Evolutionary conservation across 92 coral and sea anemone genomes (phyloP).

Genomic region (Epizoanthus scotinus): DNA sequence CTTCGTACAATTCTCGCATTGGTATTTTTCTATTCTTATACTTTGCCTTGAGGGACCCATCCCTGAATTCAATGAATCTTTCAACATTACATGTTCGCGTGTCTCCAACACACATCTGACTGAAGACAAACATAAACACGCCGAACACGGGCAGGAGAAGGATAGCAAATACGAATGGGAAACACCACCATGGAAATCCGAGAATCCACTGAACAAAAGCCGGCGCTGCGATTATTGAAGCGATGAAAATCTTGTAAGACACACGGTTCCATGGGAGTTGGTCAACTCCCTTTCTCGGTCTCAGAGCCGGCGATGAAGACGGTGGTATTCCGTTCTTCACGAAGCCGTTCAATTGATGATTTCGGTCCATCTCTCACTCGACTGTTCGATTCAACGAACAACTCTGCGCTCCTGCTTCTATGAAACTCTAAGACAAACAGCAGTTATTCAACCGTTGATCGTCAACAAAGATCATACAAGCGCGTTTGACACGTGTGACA

Average conservation of each 20-base stretch:
- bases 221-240: slow-evolving; percentile 70
- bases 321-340: slow-evolving; percentile 51
- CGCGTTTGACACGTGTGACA: slow-evolving; percentile 39
- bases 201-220: slow-evolving; percentile 76
- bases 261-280: slow-evolving; percentile 90
- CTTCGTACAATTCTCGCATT: slow-evolving; percentile 81
- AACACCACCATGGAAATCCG: slow-evolving; percentile 92
- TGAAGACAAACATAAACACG: slow-evolving; percentile 72
- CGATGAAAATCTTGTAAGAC: slow-evolving; percentile 75
- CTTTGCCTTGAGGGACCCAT: slow-evolving; percentile 64
- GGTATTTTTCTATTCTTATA: slow-evolving; percentile 82
- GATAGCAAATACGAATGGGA: slow-evolving; percentile 59
- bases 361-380: slow-evolving; percentile 16
- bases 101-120: slow-evolving; percentile 70
- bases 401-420: background rate
- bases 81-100: slow-evolving; percentile 50
- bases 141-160: slow-evolving; percentile 76
- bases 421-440: slow-evolving; percentile 11
- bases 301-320: slow-evolving; percentile 25
- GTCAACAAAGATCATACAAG: background rate
- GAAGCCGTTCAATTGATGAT: slow-evolving; percentile 65
- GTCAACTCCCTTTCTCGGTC: slow-evolving; percentile 61
- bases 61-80: slow-evolving; percentile 79
- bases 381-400: background rate
- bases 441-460: slow-evolving; percentile 12